Evolutionary conservation across 1,140 invertebrate species (phyloP), one percentile per base, ranked within the genome.

Genomic region (Atta colombica): DNA sequence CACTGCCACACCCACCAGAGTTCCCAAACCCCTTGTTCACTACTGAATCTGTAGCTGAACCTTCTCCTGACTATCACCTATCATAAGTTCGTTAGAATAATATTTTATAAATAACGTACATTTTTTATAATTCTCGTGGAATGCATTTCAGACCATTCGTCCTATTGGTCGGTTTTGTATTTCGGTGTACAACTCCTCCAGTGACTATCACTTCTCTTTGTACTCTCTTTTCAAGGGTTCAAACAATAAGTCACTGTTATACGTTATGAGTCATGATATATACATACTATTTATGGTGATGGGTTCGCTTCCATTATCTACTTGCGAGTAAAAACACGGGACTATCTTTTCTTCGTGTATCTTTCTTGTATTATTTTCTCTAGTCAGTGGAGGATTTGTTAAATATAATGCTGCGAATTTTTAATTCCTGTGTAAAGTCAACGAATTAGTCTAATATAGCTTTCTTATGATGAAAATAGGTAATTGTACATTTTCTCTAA

Each of bases 1-100:
- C 98, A 85, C 96, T 99, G 92, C 98, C 98, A 88, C 98, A 99
- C 96, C 98, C 98, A 74, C 97, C 98, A 88, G 98, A 99, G 95
- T 99, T 99, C 96, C 98, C 98, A 74, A 99, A 99, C 94, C 98
- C 98, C 74, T 96, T 99, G 89, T 99, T 99, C 95, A 98, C 98
- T 92, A 98, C 98, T 91, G 95, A 95, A 93, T 97, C 97, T 18
- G 96, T 97, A 89, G 96, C 97, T 49, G 97, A 98, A 94, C 97
- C 97, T 61, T 97, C 97, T 87, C 97, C 97, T 78, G 97, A 98
- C 96, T 98, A 98, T 96, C 97, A 97, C 94, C 89, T 95, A 82
- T 95, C 95, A 91, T 95, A 94, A 94, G 77, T 92, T 60, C 77
- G 49, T 39, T 94, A 94, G 90, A 85, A 81, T 93, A 93, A 94